phyloP scores from a whole-genome alignment of 2,113 vertebrate species.

The Trogon melanurus region DNA sequence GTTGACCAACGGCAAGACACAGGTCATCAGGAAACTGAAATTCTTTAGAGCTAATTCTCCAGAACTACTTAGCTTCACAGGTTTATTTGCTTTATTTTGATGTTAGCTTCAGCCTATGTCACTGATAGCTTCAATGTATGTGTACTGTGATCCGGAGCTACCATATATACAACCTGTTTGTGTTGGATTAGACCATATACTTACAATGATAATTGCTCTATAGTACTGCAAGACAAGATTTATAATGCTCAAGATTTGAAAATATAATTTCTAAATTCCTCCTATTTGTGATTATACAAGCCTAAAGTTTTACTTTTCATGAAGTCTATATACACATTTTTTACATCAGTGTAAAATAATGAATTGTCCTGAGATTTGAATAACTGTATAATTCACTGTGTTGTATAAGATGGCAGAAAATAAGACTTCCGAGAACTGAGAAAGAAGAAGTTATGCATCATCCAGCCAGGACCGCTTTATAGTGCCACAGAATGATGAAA shows the following conservation, averaged over 20 bases:
- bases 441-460: neutral
- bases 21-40: neutral
- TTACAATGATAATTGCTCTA: neutral
- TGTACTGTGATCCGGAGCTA: neutral
- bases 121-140: neutral
- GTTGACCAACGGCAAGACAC: neutral
- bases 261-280: neutral
- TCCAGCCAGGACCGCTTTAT: neutral
- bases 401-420: neutral
- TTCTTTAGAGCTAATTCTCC: neutral
- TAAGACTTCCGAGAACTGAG: neutral
- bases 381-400: neutral
- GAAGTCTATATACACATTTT: neutral
- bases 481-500: neutral
- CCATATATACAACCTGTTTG: neutral
- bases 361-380: neutral
- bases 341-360: neutral
- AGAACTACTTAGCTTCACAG: neutral
- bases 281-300: neutral
- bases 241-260: neutral
- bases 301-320: neutral
- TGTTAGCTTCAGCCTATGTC: neutral
- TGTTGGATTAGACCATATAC: neutral
- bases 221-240: neutral
- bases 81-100: conserved; percentile 32